These are phyloP conservation scores for Macrotis lagotis DNA, from an alignment of 2,113 vertebrate species.

Conservation along the genomic window DNA sequence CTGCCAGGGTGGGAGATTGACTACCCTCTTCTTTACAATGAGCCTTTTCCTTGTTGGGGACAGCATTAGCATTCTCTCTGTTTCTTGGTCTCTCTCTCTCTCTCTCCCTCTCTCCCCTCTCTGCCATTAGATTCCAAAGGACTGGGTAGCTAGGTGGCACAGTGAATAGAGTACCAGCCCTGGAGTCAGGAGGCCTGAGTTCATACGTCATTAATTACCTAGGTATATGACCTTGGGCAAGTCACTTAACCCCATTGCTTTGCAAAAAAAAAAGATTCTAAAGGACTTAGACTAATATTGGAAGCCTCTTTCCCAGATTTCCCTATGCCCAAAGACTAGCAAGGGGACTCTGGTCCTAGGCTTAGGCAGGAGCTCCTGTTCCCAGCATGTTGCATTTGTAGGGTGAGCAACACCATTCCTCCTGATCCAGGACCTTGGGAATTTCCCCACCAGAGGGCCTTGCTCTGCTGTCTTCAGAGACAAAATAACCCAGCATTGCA, in stretches of 20 bases:
- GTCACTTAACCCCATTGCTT: too few species aligned
- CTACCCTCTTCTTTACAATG: conserved; percentile 83
- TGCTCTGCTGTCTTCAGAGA: conserved; percentile 73
- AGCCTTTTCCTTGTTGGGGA: conserved; percentile 82
- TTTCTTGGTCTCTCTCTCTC: conserved; percentile 29
- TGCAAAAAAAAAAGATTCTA: too few species aligned
- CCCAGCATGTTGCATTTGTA: conserved; percentile 38
- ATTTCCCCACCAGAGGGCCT: too few species aligned
- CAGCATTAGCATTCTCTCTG: conserved; percentile 15
- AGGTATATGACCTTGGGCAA: too few species aligned
- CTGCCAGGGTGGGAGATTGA: conserved; percentile 29
- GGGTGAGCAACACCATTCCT: not conserved
- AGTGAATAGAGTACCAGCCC: too few species aligned
- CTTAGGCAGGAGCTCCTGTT: not conserved
- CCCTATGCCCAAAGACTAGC: conserved; percentile 39
- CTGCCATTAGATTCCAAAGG: conserved; percentile 36
- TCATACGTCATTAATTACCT: too few species aligned
- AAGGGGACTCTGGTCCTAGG: not conserved
- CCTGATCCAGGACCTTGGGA: too few species aligned
- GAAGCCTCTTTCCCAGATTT: not conserved
- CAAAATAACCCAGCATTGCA: conserved; percentile 85
- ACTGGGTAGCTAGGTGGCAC: too few species aligned
- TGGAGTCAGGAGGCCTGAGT: too few species aligned
- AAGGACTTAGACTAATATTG: conserved; percentile 26
- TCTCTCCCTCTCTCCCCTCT: conserved; percentile 5